Conservation (phyloP, 2,113 vertebrate species). For the Toxostoma redivivum region DNA sequence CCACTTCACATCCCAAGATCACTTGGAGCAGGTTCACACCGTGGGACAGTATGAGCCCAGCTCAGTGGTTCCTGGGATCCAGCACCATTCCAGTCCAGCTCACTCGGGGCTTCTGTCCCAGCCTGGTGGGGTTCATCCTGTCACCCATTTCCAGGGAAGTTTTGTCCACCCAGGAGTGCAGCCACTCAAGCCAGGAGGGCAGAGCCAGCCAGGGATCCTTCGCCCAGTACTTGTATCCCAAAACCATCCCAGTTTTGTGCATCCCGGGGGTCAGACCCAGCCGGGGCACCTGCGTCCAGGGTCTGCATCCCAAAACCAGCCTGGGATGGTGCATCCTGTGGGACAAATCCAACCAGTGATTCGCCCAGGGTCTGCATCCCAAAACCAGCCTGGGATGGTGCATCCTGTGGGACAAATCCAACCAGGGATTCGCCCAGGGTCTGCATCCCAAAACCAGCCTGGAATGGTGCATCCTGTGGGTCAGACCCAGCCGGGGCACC, state of each 20-base stretch:
- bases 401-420: not conserved
- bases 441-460: rapidly evolving
- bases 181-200: not conserved
- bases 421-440: not conserved
- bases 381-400: not conserved
- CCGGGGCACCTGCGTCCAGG: rapidly evolving
- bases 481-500: rapidly evolving
- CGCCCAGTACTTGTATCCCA: not conserved
- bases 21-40: not conserved
- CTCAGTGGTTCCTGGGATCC: not conserved
- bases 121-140: not conserved
- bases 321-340: rapidly evolving
- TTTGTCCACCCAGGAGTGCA: rapidly evolving
- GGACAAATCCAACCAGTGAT: not conserved
- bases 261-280: not conserved
- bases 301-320: not conserved
- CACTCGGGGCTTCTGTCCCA: not conserved
- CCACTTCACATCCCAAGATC: not conserved
- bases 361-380: not conserved
- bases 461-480: not conserved
- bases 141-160: not conserved
- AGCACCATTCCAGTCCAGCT: not conserved
- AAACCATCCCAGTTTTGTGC: not conserved
- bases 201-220: not conserved
- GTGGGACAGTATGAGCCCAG: not conserved